A percentile compares a stretch with the other conserved stretches of the same genome.
These are phyloP conservation scores for Vulpes vulpes DNA, from an alignment of 2,113 vertebrate species.

Conservation along the genomic window DNA sequence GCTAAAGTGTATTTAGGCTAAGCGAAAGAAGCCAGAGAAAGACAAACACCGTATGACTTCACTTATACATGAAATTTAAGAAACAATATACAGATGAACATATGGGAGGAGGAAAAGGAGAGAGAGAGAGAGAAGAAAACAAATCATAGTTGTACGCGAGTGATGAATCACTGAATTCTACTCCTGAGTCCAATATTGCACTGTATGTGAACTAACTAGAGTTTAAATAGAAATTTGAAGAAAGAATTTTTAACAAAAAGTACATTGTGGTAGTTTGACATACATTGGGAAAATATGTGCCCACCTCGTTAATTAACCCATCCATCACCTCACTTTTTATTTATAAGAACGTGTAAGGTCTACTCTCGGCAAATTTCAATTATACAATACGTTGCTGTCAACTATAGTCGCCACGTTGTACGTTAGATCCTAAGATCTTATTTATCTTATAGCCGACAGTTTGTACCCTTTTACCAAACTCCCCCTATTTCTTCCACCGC, in stretches of 20 bases:
- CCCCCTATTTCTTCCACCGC: neutral
- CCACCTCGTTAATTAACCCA: neutral
- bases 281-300: neutral
- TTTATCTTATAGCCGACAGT: neutral
- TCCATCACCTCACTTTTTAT: neutral
- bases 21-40: neutral
- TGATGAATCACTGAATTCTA: neutral
- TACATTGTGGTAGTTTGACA: neutral
- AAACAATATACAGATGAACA: neutral
- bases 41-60: neutral
- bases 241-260: neutral
- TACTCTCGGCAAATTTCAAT: neutral
- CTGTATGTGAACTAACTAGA: neutral
- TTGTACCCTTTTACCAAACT: neutral
- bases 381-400: neutral
- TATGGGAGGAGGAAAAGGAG: neutral
- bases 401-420: neutral
- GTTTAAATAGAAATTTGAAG: neutral
- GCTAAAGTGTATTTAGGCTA: neutral
- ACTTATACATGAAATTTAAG: neutral
- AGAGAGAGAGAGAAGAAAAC: neutral
- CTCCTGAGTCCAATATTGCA: neutral
- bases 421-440: neutral
- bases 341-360: neutral
- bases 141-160: neutral